These are phyloP conservation scores for Caenorhabditis imperialis DNA, from an alignment of 2,888 invertebrate species.

Conservation along the genomic window DNA sequence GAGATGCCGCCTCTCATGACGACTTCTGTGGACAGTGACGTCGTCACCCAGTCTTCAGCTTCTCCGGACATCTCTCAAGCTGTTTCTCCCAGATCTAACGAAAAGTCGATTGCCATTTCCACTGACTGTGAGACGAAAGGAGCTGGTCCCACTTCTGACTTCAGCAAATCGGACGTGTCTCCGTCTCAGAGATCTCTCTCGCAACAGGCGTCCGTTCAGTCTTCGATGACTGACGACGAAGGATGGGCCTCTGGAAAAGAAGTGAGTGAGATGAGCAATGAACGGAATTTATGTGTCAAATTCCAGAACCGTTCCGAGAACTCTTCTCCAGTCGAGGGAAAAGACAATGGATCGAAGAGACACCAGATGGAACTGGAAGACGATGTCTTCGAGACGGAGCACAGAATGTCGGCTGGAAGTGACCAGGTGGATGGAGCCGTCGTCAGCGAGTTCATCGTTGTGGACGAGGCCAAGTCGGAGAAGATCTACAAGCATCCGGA, in stretches of 20 bases:
- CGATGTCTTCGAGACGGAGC: constrained; percentile 33
- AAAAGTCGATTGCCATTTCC: constrained; percentile 35
- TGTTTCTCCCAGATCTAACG: constrained; percentile 6
- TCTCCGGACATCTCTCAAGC: constrained; percentile 16
- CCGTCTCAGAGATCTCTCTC: constrained; percentile 32
- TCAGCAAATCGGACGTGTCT: constrained; percentile 44
- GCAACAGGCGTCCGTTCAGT: constrained; percentile 36
- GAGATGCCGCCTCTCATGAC: constrained; percentile 36
- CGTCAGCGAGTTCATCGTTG: constrained; percentile 18
- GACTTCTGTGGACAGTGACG: constrained; percentile 23
- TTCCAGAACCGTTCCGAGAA: constrained; percentile 40
- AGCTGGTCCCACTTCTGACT: constrained; percentile 46
- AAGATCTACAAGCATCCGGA: constrained; percentile 3
- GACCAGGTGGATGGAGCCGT: constrained; percentile 40
- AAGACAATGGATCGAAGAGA: constrained; percentile 18
- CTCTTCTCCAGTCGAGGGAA: constrained; percentile 34
- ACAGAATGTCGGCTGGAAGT: constrained; percentile 43
- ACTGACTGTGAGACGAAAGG: constrained; percentile 45
- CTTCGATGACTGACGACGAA: constrained; percentile 55
- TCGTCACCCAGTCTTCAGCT: constrained; percentile 14
- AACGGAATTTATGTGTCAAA: no score
- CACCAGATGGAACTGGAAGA: constrained; percentile 22
- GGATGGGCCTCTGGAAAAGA: constrained; percentile 56
- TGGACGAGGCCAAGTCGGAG: constrained; percentile 17
- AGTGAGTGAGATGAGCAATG: constrained; percentile 11